Percentiles rank a stretch among this genome's conserved stretches.
These are phyloP conservation scores for Serilophus lunatus DNA, from an alignment of 2,113 vertebrate species.

Conservation along the genomic window DNA sequence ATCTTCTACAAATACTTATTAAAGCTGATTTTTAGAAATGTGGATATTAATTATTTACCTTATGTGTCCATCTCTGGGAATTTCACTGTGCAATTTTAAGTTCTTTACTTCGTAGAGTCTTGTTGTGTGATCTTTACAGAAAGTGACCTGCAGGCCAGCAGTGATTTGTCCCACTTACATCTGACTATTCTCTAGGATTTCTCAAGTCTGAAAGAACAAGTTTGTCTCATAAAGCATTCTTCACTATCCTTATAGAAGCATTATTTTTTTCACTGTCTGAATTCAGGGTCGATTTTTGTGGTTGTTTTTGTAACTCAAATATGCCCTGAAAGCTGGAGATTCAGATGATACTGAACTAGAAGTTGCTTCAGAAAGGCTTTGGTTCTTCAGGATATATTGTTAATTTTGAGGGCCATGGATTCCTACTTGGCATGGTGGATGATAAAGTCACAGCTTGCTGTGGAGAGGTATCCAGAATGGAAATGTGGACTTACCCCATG, in stretches of 20 bases:
- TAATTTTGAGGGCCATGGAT: not conserved
- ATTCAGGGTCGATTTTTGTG: not conserved
- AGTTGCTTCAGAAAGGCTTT: not conserved
- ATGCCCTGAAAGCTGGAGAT: not conserved
- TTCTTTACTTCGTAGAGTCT: not conserved
- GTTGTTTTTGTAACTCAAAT: not conserved
- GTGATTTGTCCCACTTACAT: not conserved
- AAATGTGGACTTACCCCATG: fast-evolving
- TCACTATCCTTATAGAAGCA: not conserved
- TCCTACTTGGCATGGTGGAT: not conserved
- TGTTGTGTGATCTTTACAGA: not conserved
- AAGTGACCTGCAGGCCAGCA: not conserved
- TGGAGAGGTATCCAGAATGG: not conserved
- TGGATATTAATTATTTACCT: fast-evolving
- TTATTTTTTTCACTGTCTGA: not conserved
- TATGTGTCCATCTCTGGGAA: not conserved
- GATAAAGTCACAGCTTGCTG: not conserved
- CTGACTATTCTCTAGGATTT: not conserved
- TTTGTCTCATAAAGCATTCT: not conserved
- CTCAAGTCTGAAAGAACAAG: not conserved
- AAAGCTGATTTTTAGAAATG: not conserved
- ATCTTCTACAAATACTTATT: not conserved
- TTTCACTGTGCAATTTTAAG: not conserved
- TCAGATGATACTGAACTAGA: not conserved
- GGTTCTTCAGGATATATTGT: not conserved